Percentiles rank a stretch among this genome's conserved stretches.
Evolutionary conservation across 2,888 invertebrate genomes (phyloP).

Genomic region (Scaptomyza flava): DNA sequence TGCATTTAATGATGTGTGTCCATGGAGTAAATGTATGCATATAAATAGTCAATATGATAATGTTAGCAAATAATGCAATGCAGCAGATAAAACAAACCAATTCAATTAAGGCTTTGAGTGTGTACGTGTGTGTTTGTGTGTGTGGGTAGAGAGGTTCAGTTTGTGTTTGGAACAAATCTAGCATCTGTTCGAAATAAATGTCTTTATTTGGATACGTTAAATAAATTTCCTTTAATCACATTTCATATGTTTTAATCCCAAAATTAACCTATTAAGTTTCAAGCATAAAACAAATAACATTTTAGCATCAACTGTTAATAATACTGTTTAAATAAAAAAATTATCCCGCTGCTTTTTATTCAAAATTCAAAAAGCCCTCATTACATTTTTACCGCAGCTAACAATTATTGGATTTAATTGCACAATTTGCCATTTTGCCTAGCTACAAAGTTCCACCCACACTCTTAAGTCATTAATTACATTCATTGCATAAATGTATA

Average conservation of each 20-base stretch:
- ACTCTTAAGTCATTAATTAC: neutral
- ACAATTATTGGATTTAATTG: neutral
- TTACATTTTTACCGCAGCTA: no score
- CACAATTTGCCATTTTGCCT: constrained; percentile 4
- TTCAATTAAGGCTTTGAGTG: constrained; percentile 4
- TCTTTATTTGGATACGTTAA: neutral
- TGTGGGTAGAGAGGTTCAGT: neutral
- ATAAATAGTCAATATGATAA: constrained; percentile 34
- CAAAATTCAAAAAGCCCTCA: no score
- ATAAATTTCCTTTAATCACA: no score
- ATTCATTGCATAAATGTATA: neutral
- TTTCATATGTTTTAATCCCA: no score
- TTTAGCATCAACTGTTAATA: no score
- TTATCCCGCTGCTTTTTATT: no score
- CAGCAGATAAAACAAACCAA: constrained; percentile 7
- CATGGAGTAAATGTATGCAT: constrained; percentile 19
- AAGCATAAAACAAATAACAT: no score
- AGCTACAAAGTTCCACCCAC: neutral
- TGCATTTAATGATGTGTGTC: constrained; percentile 57
- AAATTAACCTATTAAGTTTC: no score
- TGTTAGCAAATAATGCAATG: constrained; percentile 42
- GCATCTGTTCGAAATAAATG: constrained; percentile 25
- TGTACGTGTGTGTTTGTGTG: neutral
- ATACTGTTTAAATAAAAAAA: no score
- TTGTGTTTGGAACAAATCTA: neutral